Evolutionary conservation across 2,797 vertebrate genomes (phyloP).

Genomic region (Notamacropus eugenii): DNA sequence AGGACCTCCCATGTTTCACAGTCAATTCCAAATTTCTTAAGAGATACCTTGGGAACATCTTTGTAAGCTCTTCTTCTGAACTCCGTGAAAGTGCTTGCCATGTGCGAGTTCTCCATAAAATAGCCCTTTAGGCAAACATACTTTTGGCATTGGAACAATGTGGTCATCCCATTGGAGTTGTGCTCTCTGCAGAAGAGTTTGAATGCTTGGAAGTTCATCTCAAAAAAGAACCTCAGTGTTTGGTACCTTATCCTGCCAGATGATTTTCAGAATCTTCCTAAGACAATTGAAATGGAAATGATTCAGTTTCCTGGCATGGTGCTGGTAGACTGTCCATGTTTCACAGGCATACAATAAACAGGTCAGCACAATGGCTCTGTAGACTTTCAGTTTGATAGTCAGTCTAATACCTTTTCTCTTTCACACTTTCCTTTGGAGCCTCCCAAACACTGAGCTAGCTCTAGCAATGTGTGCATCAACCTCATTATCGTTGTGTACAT

Average conservation of each 20-base stretch:
- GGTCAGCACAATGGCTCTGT: not conserved
- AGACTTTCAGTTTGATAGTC: not conserved
- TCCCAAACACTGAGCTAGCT: not conserved
- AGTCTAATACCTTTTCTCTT: not conserved
- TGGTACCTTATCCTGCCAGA: not conserved
- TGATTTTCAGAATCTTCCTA: not conserved
- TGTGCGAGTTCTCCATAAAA: not conserved
- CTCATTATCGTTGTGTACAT: not conserved
- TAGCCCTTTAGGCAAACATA: not conserved
- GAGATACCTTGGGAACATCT: not conserved
- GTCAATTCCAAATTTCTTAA: not conserved
- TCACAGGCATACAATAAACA: not conserved
- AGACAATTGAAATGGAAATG: not conserved
- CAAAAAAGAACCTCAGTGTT: not conserved
- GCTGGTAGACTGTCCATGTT: not conserved
- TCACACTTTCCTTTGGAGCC: not conserved
- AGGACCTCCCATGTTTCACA: not conserved
- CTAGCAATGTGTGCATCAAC: not conserved
- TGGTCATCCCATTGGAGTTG: not conserved
- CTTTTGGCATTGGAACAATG: not conserved
- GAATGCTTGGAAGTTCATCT: not conserved
- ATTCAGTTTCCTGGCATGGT: not conserved
- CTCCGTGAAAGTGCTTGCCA: not conserved
- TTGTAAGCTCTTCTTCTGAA: not conserved
- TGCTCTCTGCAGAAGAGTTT: not conserved